Percentiles rank a stretch among this genome's conserved stretches.
Conservation (phyloP, 1,140 invertebrate species). For the Calosoma granatense region DNA sequence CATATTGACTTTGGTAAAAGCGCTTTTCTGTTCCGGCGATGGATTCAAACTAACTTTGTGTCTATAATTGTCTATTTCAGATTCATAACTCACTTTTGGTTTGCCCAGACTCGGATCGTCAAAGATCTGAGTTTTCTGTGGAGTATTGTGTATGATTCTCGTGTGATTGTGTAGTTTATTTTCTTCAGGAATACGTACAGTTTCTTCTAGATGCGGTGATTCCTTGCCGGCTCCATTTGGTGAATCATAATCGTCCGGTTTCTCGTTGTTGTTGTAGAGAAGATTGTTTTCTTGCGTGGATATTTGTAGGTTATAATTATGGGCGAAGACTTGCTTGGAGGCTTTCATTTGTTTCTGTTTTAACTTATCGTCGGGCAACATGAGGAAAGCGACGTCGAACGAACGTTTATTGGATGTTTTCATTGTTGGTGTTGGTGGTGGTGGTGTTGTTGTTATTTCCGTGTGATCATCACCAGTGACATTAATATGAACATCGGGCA, state of each 20-base stretch:
- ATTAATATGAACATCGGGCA: constrained; percentile 23
- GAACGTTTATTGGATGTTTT: constrained; percentile 52
- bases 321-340: constrained; percentile 13
- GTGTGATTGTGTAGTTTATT: background rate
- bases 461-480: constrained; percentile 20
- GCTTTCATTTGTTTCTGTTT: constrained; percentile 48
- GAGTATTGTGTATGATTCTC: constrained; percentile 19
- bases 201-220: background rate
- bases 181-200: background rate
- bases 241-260: constrained; percentile 25
- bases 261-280: constrained; percentile 15
- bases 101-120: constrained; percentile 46
- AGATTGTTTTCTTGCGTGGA: background rate
- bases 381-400: constrained; percentile 80
- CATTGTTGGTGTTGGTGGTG: constrained; percentile 3
- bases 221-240: background rate
- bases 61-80: constrained; percentile 30
- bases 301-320: background rate
- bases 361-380: constrained; percentile 72
- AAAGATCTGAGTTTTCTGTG: constrained; percentile 47
- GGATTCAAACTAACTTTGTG: constrained; percentile 17
- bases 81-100: constrained; percentile 37
- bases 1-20: constrained; percentile 65
- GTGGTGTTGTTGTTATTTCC: constrained; percentile 22
- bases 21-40: constrained; percentile 45